Evolutionary conservation across 2,888 invertebrate genomes (phyloP).

Genomic region (Melieria crassipennis): DNA sequence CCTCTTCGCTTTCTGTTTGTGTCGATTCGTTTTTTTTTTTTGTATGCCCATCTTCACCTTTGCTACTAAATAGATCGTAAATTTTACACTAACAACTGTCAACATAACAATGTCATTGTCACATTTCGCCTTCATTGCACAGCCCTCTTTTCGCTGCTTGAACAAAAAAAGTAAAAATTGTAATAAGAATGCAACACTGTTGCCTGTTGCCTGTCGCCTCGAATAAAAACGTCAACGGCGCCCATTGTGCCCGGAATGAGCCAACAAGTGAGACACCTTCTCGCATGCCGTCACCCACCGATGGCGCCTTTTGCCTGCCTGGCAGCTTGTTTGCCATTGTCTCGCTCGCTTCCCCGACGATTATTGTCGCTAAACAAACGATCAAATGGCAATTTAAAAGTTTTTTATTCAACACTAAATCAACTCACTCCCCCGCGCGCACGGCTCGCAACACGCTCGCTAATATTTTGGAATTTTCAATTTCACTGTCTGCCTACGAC

Average conservation of each 20-base stretch:
- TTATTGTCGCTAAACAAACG: conserved; percentile 64
- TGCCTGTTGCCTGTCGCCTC: neutral
- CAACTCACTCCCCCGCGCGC: conserved; percentile 21
- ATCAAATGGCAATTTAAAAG: conserved; percentile 64
- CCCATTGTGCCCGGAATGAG: neutral
- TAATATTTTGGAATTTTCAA: conserved; percentile 32
- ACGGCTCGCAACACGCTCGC: neutral
- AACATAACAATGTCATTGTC: conserved; percentile 29
- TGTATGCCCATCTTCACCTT: neutral
- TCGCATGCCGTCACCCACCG: conserved; percentile 1
- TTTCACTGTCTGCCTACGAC: conserved; percentile 19
- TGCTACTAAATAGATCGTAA: neutral
- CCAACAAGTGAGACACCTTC: neutral
- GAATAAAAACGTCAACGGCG: conserved; percentile 14
- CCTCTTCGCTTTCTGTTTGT: neutral
- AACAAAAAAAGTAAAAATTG: neutral
- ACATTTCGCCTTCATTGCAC: neutral
- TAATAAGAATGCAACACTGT: neutral
- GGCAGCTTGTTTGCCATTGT: conserved; percentile 17
- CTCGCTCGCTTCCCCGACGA: conserved; percentile 45
- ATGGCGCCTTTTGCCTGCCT: neutral
- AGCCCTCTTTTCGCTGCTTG: neutral
- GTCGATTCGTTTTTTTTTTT: neutral
- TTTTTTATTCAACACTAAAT: conserved; percentile 36
- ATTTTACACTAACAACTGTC: conserved; percentile 21